phyloP scores from a whole-genome alignment of 2,113 vertebrate species.

The Ailurus styani region DNA sequence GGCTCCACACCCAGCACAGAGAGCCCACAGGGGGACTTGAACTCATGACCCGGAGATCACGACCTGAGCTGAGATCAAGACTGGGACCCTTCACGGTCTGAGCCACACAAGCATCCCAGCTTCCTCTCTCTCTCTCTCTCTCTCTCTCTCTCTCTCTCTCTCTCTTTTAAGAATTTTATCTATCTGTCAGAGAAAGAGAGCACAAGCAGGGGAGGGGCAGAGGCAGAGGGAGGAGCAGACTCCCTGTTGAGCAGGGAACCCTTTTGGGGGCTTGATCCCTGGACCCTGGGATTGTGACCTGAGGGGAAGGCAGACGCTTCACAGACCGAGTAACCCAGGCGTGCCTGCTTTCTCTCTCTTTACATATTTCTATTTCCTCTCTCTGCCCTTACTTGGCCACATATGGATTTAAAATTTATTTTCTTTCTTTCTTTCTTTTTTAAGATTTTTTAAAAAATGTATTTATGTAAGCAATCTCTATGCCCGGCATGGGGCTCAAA shows the following conservation, averaged over 20 bases:
- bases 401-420: not conserved
- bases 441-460: not conserved
- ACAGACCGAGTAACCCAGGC: not conserved
- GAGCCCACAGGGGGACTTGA: not conserved
- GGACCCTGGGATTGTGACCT: too few relatives aligned
- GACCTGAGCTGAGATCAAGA: too few relatives aligned
- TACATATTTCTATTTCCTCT: not conserved
- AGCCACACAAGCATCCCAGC: too few relatives aligned
- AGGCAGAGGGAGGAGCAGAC: too few relatives aligned
- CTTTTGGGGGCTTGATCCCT: too few relatives aligned
- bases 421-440: not conserved
- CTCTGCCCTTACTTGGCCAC: not conserved
- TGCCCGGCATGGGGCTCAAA: not conserved
- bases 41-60: not conserved
- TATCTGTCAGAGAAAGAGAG: too few relatives aligned
- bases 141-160: too few relatives aligned
- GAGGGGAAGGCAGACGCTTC: not conserved
- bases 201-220: too few relatives aligned
- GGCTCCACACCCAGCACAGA: not conserved
- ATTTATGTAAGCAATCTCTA: not conserved
- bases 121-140: too few relatives aligned
- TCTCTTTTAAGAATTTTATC: too few relatives aligned
- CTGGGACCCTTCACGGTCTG: too few relatives aligned
- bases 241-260: too few relatives aligned
- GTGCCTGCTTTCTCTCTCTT: not conserved